Evolutionary conservation across 1,140 invertebrate species (phyloP), one percentile per base, ranked within the genome.

Genomic region (Temnothorax longispinosus): DNA sequence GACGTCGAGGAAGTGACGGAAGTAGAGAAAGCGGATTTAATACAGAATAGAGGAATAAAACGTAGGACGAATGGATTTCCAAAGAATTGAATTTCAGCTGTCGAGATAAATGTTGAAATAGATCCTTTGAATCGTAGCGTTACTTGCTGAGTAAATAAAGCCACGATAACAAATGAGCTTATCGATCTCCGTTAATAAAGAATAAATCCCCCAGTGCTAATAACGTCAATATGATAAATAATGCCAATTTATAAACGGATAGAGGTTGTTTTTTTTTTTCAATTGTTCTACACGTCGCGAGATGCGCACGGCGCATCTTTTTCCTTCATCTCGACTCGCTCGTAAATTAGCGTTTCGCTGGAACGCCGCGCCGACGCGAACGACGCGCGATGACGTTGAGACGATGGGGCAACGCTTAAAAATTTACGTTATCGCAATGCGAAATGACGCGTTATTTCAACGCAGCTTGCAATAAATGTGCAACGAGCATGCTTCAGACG

Each of bases 311-410:
- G 8, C 27, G 47, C 41, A 41, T 32, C 10, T 27, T 32, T 50
- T 56, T 81, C 10, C 11, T n/a, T 72, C 27, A 1, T 27, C 21
- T 32, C 15, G 7, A n/a, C 44, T 44, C 21, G 41, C 41, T 67
- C 44, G 13, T 85, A 78, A 78, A 78, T 85, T 67, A 78, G 32
- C 60, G 13, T 62, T 47, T 62, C 27, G 56, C 18, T 0, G 71
- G 10, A 44, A 21, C 75, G n/a, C 50, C 13, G 58, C 75, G n/a
- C 50, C 13, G 58, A 64, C 35, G 32, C 44, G 71, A 60, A 11
- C 41, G 71, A 47, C 50, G 18, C 8, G 38, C 13, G 69, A 52
- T 77, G 60, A 64, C 74, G 82, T 78, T 60, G 62, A 72, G 44
- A 13, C 13, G 54, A 47, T 74, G 41, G 27, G 32, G 69, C n/a